Evolutionary conservation across 2,888 invertebrate species (phyloP).

Genomic region (Agrilus biguttatus): DNA sequence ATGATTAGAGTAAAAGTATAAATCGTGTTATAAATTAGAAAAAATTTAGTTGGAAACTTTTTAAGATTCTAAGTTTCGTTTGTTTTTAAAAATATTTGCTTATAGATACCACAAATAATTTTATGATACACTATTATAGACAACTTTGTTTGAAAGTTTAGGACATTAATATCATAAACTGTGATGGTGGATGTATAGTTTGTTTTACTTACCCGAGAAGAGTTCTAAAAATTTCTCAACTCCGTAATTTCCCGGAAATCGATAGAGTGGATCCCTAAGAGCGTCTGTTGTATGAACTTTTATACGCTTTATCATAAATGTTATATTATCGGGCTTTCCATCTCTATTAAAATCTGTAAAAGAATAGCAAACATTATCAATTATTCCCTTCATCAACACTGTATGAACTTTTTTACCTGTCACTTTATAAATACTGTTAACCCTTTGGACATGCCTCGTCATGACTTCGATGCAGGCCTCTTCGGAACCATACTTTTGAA

Average conservation of each 20-base stretch:
- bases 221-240: conserved; percentile 97
- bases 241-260: conserved; percentile 90
- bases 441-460: conserved; percentile 86
- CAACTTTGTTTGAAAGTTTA: too few relatives aligned
- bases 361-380: conserved; percentile 16
- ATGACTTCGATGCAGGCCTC: conserved; percentile 92
- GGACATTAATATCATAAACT: neutral
- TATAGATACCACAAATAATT: too few relatives aligned
- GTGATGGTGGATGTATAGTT: neutral
- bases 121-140: too few relatives aligned
- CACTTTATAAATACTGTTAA: conserved; percentile 75
- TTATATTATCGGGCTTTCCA: conserved; percentile 81
- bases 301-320: conserved; percentile 90
- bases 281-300: conserved; percentile 84
- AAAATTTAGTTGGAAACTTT: too few relatives aligned
- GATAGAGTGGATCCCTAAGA: conserved; percentile 70
- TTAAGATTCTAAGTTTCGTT: too few relatives aligned
- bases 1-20: too few relatives aligned
- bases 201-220: conserved; percentile 64
- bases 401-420: conserved; percentile 43
- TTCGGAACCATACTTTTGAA: conserved; percentile 83
- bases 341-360: conserved; percentile 81
- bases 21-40: too few relatives aligned
- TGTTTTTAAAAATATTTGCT: too few relatives aligned
- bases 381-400: neutral